Base-by-base conservation (phyloP, 2,888 invertebrate species). In the Melieria omissa region DNA sequence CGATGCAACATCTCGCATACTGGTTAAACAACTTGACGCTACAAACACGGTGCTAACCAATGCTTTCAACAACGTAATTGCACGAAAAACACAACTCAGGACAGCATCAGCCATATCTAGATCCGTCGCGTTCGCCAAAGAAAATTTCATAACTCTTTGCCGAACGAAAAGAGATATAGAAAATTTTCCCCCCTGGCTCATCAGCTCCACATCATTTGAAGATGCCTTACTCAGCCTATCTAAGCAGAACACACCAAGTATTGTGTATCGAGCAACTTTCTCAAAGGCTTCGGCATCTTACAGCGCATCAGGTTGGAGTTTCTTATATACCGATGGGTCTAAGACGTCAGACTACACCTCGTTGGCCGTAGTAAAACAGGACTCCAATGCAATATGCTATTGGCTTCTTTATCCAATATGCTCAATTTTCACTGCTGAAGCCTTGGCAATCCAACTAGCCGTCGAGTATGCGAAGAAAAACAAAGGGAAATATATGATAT, bases 361-460 rank as follows among this genome's bases (percentile, higher is more conserved):
- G 7, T 61, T 44, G n/a, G 61, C 61, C 8, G 16, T 29, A 8
- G 55, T 16, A 57, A 12, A 57, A 29, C 9, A 8, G 41, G 8
- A 29, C 16, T 57, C 14, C 29, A 16, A 55, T 55, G 55, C n/a
- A 55, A 7, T 55, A 55, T 55, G 10, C 7, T 16, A 62, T 8
- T 62, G 62, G 62, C 62, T 62, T 4, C 62, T 62, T 14, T 62
- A 62, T 46, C 62, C 62, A 14, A 5, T 14, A 8, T 62, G 46
- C 46, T 46, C 62, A 46, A 62, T 62, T 62, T 62, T 62, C 46
- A 62, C 62, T 7, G 62, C 46, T 46, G 46, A 62, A 62, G 46
- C 62, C n/a, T 16, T 62, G 29, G 62, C 46, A 46, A 46, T 16
- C 6, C 46, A 14, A 42, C 9, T 46, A 46, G 62, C 46, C 14